A percentile compares a stretch with the other conserved stretches of the same genome.
Evolutionary conservation across 2,113 vertebrate species (phyloP).

Genomic region (Erpornis zantholeuca): DNA sequence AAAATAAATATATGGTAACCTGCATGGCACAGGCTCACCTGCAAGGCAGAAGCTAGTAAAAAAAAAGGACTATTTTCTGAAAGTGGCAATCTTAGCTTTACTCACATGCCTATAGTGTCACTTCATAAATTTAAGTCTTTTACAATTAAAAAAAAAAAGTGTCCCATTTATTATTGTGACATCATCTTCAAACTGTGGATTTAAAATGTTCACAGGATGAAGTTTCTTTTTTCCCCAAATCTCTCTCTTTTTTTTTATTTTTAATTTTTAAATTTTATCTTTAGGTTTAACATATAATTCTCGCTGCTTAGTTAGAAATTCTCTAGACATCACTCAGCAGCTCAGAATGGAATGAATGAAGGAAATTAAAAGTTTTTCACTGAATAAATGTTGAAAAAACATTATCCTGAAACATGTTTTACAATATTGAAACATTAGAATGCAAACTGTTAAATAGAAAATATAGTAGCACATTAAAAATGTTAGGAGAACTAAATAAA

Average conservation of each 20-base stretch:
- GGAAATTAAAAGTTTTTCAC: background rate
- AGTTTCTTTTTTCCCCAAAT: background rate
- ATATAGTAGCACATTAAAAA: background rate
- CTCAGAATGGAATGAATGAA: background rate
- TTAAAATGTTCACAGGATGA: background rate
- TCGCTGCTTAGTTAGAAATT: background rate
- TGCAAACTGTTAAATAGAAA: background rate
- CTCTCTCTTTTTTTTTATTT: background rate
- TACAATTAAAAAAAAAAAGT: background rate
- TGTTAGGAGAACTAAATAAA: background rate
- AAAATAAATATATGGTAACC: background rate
- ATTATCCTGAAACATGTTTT: background rate
- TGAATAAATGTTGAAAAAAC: background rate
- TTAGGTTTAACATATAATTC: background rate
- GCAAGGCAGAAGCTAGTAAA: background rate
- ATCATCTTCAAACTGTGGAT: background rate
- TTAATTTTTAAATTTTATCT: background rate
- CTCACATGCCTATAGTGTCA: accelerated
- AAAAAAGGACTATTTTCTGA: background rate
- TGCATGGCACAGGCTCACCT: background rate
- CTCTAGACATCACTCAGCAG: background rate
- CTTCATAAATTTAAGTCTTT: background rate
- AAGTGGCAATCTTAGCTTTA: background rate
- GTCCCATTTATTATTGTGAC: background rate
- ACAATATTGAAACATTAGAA: background rate